Evolutionary conservation across 1,140 invertebrate genomes (phyloP), one percentile per base, ranked within the genome.

Genomic region (Trichonephila clavata): DNA sequence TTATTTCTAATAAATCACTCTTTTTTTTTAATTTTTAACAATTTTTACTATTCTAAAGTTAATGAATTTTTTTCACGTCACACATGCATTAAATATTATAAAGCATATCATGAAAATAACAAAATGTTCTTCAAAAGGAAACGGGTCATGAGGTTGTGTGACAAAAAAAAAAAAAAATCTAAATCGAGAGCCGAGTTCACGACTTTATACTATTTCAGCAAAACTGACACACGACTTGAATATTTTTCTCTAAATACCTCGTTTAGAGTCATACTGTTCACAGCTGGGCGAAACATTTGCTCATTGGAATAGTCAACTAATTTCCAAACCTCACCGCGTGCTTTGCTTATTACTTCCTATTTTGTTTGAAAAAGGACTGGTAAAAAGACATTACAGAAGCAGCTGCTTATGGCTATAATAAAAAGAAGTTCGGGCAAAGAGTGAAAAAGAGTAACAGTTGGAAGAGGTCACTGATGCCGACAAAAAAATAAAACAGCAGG

Each of bases 391-490:
- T 77, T 39, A 77, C 71, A 77, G 71, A 77, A 77, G 71, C 71
- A 77, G 71, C 71, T 77, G 71, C 71, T 77, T 77, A 77, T 32
- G 71, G 27, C 18, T 27, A 27, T 32, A 68, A 68, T 68, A 77
- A 77, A 77, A 77, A 18, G 71, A 77, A 77, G 71, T 32, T 77
- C 32, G 27, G 71, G 71, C 71, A 77, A 77, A 77, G 32, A 32
- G 27, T 50, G 71, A 77, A 77, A 68, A 77, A 39, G 24, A 77
- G 71, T 27, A 77, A 77, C 71, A 32, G 71, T 77, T 77, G 27
- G 71, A 77, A 77, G 71, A 77, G 71, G 71, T 77, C 71, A 77
- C 71, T 77, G 71, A 77, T 77, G 71, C 71, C 71, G 71, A 16
- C 71, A 7, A 27, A 77, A 77, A 77, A 77, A 77, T 77, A 77